phyloP scores from a whole-genome alignment of 1,140 invertebrate species.

The Drosophila ironensis region DNA sequence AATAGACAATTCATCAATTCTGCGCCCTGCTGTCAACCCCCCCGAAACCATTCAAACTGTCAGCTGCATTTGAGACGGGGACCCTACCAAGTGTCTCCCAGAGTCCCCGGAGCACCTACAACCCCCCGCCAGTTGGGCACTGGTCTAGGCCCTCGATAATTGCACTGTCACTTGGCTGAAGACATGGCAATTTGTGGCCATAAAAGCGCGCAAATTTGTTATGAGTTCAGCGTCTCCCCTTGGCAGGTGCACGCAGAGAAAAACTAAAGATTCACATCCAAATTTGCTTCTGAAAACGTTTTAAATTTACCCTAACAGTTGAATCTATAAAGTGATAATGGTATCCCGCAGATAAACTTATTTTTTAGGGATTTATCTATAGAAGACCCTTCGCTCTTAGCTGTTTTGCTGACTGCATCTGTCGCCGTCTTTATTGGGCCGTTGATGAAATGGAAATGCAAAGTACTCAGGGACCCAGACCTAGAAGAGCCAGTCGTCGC shows the following conservation, averaged over 20 bases:
- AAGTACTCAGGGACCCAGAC: constrained; percentile 29
- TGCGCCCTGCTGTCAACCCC: constrained; percentile 17
- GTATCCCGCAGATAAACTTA: no score
- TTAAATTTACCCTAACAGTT: neutral
- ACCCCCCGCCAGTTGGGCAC: neutral
- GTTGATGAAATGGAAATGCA: constrained; percentile 75
- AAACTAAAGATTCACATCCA: neutral
- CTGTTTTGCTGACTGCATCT: constrained; percentile 17
- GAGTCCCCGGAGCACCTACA: constrained; percentile 1
- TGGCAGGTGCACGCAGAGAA: constrained; percentile 5
- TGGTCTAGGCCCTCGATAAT: constrained; percentile 63
- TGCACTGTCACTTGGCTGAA: constrained; percentile 78
- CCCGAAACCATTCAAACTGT: constrained; percentile 58
- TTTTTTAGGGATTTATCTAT: neutral
- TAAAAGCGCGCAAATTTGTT: constrained; percentile 80
- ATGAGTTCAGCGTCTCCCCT: constrained; percentile 43
- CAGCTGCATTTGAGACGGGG: constrained; percentile 56
- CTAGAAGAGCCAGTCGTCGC: constrained; percentile 22
- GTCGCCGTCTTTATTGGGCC: constrained; percentile 28
- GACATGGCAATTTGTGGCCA: constrained; percentile 78
- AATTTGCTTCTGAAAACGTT: neutral
- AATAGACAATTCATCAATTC: constrained; percentile 77
- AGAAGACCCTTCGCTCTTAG: no score
- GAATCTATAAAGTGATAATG: no score
- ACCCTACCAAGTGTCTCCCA: constrained; percentile 26